Evolutionary conservation across 2,113 vertebrate genomes (phyloP).

Genomic region (Apodemus speciosus): DNA sequence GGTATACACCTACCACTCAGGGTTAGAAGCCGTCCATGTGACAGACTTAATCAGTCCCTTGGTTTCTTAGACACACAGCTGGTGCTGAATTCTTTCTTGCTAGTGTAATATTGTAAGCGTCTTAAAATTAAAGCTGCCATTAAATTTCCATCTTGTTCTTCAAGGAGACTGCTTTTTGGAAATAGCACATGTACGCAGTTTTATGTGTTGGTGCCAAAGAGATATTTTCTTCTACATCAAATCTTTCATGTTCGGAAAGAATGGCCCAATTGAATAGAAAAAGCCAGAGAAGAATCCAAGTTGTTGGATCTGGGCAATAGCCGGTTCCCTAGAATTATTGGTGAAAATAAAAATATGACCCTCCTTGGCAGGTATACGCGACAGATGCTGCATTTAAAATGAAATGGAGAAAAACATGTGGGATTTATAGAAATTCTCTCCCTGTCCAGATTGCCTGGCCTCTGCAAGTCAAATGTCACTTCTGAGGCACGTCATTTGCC

Average conservation of each 20-base stretch:
- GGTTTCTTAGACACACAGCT: conserved; percentile 86
- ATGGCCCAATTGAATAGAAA: conserved; percentile 79
- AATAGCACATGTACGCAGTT: conserved; percentile 58
- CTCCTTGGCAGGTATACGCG: conserved; percentile 82
- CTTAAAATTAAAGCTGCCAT: conserved; percentile 85
- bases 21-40: conserved; percentile 80
- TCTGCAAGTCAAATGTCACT: conserved; percentile 82
- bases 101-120: conserved; percentile 84
- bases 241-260: conserved; percentile 81
- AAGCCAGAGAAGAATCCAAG: conserved; percentile 83
- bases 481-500: conserved; percentile 82
- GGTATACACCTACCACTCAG: conserved; percentile 81
- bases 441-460: conserved; percentile 83
- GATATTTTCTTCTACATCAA: conserved; percentile 78
- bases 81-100: conserved; percentile 85
- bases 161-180: conserved; percentile 82
- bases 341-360: conserved; percentile 87
- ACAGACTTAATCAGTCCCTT: conserved; percentile 84
- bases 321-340: conserved; percentile 77
- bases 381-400: conserved; percentile 86
- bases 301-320: conserved; percentile 70
- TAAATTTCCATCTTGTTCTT: conserved; percentile 83
- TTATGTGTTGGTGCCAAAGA: conserved; percentile 81
- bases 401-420: conserved; percentile 83
- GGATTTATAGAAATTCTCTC: conserved; percentile 84